Evolutionary conservation across 2,797 vertebrate genomes (phyloP).

Genomic region (Chiroxiphia lanceolata): DNA sequence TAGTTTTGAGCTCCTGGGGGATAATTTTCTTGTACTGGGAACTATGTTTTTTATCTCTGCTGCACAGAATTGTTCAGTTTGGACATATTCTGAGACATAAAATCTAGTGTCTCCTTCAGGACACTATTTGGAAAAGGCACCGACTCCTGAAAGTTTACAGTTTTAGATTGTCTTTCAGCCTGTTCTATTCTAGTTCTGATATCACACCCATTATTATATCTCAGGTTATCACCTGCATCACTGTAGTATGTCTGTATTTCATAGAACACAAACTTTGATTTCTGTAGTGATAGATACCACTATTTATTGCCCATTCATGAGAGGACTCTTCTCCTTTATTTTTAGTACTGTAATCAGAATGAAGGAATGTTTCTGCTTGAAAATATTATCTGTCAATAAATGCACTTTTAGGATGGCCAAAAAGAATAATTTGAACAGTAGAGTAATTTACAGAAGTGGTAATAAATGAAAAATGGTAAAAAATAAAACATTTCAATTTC

Average conservation of each 20-base stretch:
- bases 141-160: neutral
- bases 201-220: neutral
- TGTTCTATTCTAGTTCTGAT: slow-evolving; percentile 5
- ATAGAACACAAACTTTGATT: slow-evolving; percentile 44
- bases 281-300: slow-evolving; percentile 7
- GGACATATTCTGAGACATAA: slow-evolving; percentile 1
- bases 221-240: neutral
- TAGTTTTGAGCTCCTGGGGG: neutral
- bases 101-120: slow-evolving; percentile 29
- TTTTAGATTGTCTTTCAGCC: neutral
- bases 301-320: slow-evolving; percentile 20
- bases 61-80: neutral
- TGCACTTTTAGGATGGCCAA: neutral
- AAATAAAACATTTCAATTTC: neutral
- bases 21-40: neutral
- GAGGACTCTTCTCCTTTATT: slow-evolving; percentile 1
- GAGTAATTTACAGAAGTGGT: neutral
- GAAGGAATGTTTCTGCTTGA: neutral
- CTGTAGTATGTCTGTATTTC: neutral
- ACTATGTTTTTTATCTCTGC: neutral
- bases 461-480: neutral
- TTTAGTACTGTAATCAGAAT: slow-evolving; percentile 44
- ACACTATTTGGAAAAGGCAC: neutral
- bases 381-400: slow-evolving; percentile 43
- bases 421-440: neutral